These are phyloP conservation scores for Odocoileus hemionus DNA, from an alignment of 2,113 vertebrate genomes.

Conservation along the genomic window DNA sequence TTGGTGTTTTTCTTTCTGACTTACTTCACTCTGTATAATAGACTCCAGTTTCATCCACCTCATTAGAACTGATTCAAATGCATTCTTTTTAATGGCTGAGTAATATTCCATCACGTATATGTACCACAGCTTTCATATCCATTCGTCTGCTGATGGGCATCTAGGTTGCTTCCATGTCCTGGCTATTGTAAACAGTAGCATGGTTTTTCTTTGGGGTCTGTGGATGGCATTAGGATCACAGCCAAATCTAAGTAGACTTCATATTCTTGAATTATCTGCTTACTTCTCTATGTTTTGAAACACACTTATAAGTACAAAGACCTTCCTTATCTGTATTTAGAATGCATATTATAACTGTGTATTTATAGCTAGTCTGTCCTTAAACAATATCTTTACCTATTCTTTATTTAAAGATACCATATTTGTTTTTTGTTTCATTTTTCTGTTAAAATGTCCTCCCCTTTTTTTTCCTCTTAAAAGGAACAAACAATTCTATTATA, in stretches of 20 bases:
- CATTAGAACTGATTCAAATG: neutral
- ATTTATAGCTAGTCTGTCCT: neutral
- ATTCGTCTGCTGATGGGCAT: neutral
- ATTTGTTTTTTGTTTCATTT: constrained; percentile 32
- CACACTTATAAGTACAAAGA: neutral
- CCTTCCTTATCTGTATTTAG: neutral
- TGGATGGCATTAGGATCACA: neutral
- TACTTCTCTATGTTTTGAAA: neutral
- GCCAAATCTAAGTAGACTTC: neutral
- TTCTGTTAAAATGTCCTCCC: neutral
- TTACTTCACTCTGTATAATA: neutral
- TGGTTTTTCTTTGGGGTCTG: neutral
- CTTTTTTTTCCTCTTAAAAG: neutral
- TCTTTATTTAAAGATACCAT: neutral
- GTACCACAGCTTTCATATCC: neutral
- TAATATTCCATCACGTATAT: neutral
- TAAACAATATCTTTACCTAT: neutral
- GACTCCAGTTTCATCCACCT: neutral
- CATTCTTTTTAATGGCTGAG: neutral
- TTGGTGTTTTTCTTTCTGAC: neutral
- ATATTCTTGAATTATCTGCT: neutral
- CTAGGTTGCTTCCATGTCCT: neutral
- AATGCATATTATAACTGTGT: neutral
- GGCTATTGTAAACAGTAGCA: neutral
- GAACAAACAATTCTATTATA: constrained; percentile 27